Evolutionary conservation across 2,888 invertebrate species (phyloP), one percentile per base, ranked within the genome.

Genomic region (Caenorhabditis auriculariae): DNA sequence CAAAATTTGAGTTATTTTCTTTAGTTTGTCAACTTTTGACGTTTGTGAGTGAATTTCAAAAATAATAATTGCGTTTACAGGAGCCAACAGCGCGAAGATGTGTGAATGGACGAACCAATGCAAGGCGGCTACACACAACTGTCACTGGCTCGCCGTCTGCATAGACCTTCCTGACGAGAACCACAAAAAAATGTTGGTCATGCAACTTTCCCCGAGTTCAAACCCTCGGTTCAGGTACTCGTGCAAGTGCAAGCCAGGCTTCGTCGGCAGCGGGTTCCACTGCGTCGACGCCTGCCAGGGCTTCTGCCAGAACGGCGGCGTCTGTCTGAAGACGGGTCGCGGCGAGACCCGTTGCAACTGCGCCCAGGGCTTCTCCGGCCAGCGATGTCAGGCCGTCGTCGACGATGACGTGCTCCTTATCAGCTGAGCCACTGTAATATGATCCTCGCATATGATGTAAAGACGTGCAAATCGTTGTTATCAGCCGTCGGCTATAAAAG

Each of bases 21-120:
- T 43, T 43, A 5, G 9, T 43, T 23, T n/a, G 5, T 43, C 21
- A 43, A 5, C 27, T 43, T 43, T 23, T 27, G 21, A 12, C 7
- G 24, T 27, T n/a, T 12, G 5, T 6, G 21, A 43, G 23, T 23
- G 15, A 15, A 9, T 35, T 9, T 35, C 12, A 35, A 35, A 35
- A 35, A 32, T 32, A 32, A 32, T 41, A 41, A 41, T 15, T 12
- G 17, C 9, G 15, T 41, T 12, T 9, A 7, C 7, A 9, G 70
- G 70, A 4, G 57, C 67, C 1, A 70, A 64, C 35, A 56, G 49
- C 38, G 65, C 60, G 6, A 60, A 62, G 37, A 58, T 60, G 52
- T 72, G 72, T 51, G 59, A 63, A 32, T 68, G 64, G 53, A 72
- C 72, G 9, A 66, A 72, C 39, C 72, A 72, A 43, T 72, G 72